phyloP scores from a whole-genome alignment of 2,888 invertebrate species.

The Brachylomia viminalis region DNA sequence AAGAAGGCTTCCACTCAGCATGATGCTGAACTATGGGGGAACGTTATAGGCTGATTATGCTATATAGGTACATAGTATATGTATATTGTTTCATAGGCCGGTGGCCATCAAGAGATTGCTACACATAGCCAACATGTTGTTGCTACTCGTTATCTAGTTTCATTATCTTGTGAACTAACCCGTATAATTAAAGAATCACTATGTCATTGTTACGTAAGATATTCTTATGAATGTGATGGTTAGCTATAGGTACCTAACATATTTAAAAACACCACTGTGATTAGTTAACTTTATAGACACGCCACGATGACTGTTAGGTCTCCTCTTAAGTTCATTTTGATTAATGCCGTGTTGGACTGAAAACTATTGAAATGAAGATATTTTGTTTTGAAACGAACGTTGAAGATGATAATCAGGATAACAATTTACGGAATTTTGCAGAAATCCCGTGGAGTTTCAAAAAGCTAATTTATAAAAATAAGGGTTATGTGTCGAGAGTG shows the following conservation, averaged over 20 bases:
- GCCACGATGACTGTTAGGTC: not conserved
- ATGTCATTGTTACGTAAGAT: constrained; percentile 21
- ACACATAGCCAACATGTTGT: constrained; percentile 26
- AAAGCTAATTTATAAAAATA: not conserved
- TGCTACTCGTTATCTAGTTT: constrained; percentile 36
- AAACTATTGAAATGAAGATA: not conserved
- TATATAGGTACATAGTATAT: not conserved
- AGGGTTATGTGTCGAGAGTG: not conserved
- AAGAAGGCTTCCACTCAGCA: too few relatives aligned
- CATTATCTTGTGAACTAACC: constrained; percentile 38
- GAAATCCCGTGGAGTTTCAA: not conserved
- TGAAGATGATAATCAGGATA: not conserved
- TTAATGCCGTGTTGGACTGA: not conserved
- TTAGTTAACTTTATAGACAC: not conserved
- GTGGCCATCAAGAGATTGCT: not conserved
- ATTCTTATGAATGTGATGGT: constrained; percentile 21
- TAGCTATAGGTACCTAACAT: not conserved
- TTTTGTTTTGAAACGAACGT: not conserved
- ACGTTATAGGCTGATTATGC: not conserved
- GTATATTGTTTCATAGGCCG: not conserved
- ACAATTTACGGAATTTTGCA: not conserved
- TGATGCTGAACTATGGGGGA: too few relatives aligned
- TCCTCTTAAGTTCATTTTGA: too few relatives aligned
- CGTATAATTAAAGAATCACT: constrained; percentile 38
- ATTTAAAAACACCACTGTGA: not conserved